Conservation (phyloP, 2,113 vertebrate genomes). For the Festucalex cinctus region DNA sequence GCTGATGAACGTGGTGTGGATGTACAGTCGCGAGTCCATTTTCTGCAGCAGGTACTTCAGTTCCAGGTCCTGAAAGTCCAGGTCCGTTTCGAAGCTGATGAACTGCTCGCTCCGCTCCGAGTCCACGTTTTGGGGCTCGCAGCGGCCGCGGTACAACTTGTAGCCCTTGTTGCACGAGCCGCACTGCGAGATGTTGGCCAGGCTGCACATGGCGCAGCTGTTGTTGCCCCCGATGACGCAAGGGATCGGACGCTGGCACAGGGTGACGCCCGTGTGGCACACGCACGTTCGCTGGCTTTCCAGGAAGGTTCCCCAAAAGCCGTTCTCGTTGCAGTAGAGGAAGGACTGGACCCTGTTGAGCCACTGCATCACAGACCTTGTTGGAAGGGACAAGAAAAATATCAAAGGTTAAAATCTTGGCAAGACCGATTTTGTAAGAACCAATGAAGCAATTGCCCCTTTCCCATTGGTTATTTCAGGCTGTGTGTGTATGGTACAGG, state of each 20-base stretch:
- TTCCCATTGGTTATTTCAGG: no score
- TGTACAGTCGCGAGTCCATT: constrained; percentile 96
- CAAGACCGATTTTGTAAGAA: neutral
- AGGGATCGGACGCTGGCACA: constrained; percentile 95
- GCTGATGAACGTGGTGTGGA: constrained; percentile 98
- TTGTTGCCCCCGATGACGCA: constrained; percentile 97
- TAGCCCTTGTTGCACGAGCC: constrained; percentile 99
- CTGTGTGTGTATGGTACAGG: no score
- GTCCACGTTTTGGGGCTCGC: constrained; percentile 98
- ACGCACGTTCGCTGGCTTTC: constrained; percentile 96
- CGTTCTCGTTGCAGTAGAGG: constrained; percentile 98
- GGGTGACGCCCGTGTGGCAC: constrained; percentile 89
- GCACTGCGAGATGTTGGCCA: constrained; percentile 97
- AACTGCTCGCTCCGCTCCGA: constrained; percentile 98
- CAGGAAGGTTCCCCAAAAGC: constrained; percentile 97
- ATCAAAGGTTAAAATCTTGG: neutral
- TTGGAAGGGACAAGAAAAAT: constrained; percentile 12
- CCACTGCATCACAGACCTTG: constrained; percentile 97
- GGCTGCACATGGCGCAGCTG: constrained; percentile 99
- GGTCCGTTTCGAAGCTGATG: constrained; percentile 97
- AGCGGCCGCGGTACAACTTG: constrained; percentile 94
- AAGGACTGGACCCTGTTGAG: constrained; percentile 95
- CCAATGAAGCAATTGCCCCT: neutral
- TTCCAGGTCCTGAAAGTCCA: constrained; percentile 99
- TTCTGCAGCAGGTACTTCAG: constrained; percentile 98